These are phyloP conservation scores for Cossypha dichroa DNA, from an alignment of 2,797 vertebrate species.

Conservation along the genomic window DNA sequence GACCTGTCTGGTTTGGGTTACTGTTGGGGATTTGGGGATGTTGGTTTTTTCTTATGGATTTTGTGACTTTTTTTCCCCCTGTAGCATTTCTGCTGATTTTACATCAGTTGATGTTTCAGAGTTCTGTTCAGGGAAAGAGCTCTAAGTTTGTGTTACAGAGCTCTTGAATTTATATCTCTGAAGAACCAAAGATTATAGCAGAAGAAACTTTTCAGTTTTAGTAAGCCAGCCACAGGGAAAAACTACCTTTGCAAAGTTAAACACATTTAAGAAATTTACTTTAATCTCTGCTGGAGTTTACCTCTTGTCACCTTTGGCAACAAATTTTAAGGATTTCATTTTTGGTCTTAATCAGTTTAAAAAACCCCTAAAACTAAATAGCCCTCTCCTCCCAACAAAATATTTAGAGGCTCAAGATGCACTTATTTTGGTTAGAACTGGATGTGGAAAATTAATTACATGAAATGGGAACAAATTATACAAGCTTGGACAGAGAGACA, in stretches of 20 bases:
- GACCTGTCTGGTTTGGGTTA: neutral
- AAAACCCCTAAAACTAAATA: fast-evolving
- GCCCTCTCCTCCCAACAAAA: fast-evolving
- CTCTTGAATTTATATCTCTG: neutral
- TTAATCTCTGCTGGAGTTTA: neutral
- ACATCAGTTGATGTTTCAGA: neutral
- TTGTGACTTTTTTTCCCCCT: neutral
- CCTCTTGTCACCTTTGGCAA: neutral
- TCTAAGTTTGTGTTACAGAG: neutral
- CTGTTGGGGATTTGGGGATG: neutral
- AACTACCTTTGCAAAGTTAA: neutral
- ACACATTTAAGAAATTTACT: neutral
- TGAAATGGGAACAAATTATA: neutral
- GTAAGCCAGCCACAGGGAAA: neutral
- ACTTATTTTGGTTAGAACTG: neutral
- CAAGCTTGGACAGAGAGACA: neutral
- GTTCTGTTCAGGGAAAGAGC: neutral
- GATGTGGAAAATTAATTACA: neutral
- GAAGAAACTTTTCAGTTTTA: neutral
- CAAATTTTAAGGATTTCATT: neutral
- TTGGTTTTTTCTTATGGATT: neutral
- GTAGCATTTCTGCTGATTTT: neutral
- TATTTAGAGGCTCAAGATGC: neutral
- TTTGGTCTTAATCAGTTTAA: neutral
- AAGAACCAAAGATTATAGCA: neutral